Base-by-base conservation (phyloP, 2,888 invertebrate species). In the Eucera pruinosa region DNA sequence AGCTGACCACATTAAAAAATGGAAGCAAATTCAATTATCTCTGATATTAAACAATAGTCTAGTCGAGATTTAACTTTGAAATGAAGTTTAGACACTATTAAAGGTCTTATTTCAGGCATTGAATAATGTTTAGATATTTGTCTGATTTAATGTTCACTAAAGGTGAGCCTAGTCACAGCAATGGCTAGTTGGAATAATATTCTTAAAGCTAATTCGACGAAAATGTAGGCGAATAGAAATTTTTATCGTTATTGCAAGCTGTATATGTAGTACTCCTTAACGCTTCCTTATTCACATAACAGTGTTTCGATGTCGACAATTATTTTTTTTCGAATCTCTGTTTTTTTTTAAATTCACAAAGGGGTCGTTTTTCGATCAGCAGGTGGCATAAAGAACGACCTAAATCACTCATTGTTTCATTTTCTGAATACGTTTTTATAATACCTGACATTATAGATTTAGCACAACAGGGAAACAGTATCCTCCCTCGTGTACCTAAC, bases 281-380 rank as follows among this genome's bases (percentile, higher is more conserved):
- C 11, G 3, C 20, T 55, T 54, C 48, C 55, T 61, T 70, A 27
- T 48, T 41, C 43, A 2, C 43, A 2, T 2, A 18, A 23, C 43
- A 23, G 27, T 30, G 33, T 13, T 69, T 47, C 54, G 39, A 4
- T 36, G 20, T 62, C 27, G 33, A 9, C 23, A 3, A 30, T 23
- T 33, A 43, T 9, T 43, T 41, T 36, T 52, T 45, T n/a, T n/a
- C 27, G 1, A 27, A 27, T n/a, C 36, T 3, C 41, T 5, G 11
- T 27, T 20, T 47, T 70, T 62, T 54, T 33, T 20, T 39, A 41
- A 18, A 61, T 60, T 52, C 58, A 72, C 68, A 69, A 52, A 47
- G 23, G 39, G 41, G 33, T 62, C 48, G 48, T 70, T 73, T 55
- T n/a, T 43, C 36, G 55, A 33, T 48, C 70, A 57, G 70, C 61